Evolutionary conservation across 2,797 vertebrate species (phyloP).

Genomic region (Macropodus opercularis): DNA sequence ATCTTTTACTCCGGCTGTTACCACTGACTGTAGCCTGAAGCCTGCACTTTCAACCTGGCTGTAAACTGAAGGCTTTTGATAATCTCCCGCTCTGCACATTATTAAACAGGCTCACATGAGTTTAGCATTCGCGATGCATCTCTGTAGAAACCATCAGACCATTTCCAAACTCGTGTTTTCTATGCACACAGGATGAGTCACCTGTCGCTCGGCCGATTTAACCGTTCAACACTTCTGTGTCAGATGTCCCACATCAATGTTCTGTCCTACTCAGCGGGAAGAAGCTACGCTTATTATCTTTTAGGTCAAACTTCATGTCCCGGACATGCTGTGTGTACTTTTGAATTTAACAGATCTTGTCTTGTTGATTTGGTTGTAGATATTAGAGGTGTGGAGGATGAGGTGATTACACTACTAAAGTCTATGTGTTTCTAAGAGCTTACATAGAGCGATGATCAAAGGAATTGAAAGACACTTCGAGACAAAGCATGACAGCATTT

Average conservation of each 20-base stretch:
- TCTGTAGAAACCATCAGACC: constrained; percentile 29
- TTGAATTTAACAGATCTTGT: no score
- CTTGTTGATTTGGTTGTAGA: neutral
- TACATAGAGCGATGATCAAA: constrained; percentile 25
- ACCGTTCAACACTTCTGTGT: constrained; percentile 10
- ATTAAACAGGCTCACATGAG: constrained; percentile 6
- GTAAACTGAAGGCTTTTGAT: neutral
- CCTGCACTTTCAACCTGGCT: neutral
- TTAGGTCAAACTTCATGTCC: no score
- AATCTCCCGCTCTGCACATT: neutral
- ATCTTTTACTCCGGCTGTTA: neutral
- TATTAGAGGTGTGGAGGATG: neutral
- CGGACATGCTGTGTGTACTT: rapidly evolving
- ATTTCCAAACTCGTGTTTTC: constrained; percentile 37
- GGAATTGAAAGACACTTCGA: constrained; percentile 49
- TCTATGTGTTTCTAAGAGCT: neutral
- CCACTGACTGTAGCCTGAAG: neutral
- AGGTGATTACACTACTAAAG: neutral
- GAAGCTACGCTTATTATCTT: neutral
- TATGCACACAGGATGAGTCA: constrained; percentile 54
- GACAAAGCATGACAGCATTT: neutral
- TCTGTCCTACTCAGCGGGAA: neutral
- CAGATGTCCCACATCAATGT: constrained; percentile 1
- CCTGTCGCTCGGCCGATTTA: constrained; percentile 1
- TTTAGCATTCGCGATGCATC: constrained; percentile 23